A percentile compares a stretch with the other conserved stretches of the same genome.
phyloP scores from a whole-genome alignment of 2,888 invertebrate genomes.

The Caenorhabditis japonica region DNA sequence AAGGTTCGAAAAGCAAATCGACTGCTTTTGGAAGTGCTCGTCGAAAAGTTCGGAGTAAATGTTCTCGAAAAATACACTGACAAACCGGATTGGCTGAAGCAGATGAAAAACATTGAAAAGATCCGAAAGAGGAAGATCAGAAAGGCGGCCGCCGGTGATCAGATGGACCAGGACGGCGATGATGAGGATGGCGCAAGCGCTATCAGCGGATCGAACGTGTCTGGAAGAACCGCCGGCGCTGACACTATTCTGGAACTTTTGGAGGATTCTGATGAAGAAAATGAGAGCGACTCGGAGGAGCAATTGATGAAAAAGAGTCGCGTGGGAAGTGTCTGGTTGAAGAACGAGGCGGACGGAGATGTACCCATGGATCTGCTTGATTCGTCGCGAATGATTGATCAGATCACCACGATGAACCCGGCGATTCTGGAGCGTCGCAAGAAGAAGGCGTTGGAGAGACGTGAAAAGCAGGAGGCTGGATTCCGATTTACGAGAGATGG shows the following conservation, averaged over 20 bases:
- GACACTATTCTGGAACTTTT: conserved; percentile 73
- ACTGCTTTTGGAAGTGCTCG: conserved; percentile 70
- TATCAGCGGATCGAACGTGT: conserved; percentile 56
- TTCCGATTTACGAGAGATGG: conserved; percentile 69
- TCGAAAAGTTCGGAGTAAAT: conserved; percentile 70
- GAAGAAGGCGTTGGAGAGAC: conserved; percentile 53
- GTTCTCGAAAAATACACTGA: conserved; percentile 63
- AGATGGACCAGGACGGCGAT: conserved; percentile 58
- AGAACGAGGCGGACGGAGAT: conserved; percentile 66
- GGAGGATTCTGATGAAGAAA: conserved; percentile 69
- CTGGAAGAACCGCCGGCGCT: conserved; percentile 68
- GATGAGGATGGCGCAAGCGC: conserved; percentile 54
- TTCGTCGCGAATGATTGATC: conserved; percentile 61
- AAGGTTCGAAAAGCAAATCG: conserved; percentile 73
- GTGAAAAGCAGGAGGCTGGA: conserved; percentile 61
- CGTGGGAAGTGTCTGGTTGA: conserved; percentile 66
- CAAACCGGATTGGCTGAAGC: conserved; percentile 69
- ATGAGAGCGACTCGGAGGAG: conserved; percentile 61
- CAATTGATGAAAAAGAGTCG: conserved; percentile 56
- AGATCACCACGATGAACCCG: conserved; percentile 66
- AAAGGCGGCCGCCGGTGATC: conserved; percentile 44
- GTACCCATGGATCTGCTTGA: conserved; percentile 68
- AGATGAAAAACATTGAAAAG: conserved; percentile 73
- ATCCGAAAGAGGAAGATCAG: conserved; percentile 52
- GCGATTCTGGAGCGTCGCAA: conserved; percentile 52